Evolutionary conservation across 1,140 invertebrate species (phyloP).

Genomic region (Proctacanthus coquilletti): DNA sequence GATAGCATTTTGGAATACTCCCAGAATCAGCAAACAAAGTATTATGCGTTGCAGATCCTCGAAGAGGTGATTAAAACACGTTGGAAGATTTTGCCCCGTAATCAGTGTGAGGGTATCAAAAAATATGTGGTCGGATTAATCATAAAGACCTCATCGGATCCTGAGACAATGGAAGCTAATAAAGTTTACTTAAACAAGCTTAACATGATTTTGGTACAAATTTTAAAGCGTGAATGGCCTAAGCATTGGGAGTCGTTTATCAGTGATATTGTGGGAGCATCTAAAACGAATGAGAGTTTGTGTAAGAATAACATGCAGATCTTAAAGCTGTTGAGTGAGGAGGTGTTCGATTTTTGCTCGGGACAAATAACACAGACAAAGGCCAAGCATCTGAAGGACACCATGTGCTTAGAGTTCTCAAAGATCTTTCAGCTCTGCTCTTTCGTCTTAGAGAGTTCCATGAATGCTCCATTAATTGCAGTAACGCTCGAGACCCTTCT

Average conservation of each 20-base stretch:
- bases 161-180: slow-evolving; percentile 74
- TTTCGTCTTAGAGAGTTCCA: slow-evolving; percentile 94
- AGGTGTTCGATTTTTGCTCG: slow-evolving; percentile 97
- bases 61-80: slow-evolving; percentile 98
- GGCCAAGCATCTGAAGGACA: slow-evolving; percentile 97
- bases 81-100: slow-evolving; percentile 96
- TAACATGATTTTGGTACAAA: slow-evolving; percentile 98
- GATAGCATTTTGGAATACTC: slow-evolving; percentile 97
- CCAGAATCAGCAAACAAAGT: slow-evolving; percentile 96
- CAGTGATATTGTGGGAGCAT: slow-evolving; percentile 95
- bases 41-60: slow-evolving; percentile 97
- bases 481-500: slow-evolving; percentile 92
- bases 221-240: slow-evolving; percentile 98
- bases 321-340: slow-evolving; percentile 92
- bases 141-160: slow-evolving; percentile 94
- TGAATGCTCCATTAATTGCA: slow-evolving; percentile 85
- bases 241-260: slow-evolving; percentile 99
- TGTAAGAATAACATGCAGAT: slow-evolving; percentile 99
- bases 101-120: slow-evolving; percentile 98
- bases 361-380: slow-evolving; percentile 98
- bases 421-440: slow-evolving; percentile 96
- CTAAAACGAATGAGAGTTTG: slow-evolving; percentile 95
- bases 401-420: slow-evolving; percentile 99
- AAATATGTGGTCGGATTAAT: slow-evolving; percentile 98
- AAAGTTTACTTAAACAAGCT: slow-evolving; percentile 97